Percentiles rank a stretch among this genome's conserved stretches.
phyloP scores from a whole-genome alignment of 2,797 vertebrate species.

The Neoniphon sammara region DNA sequence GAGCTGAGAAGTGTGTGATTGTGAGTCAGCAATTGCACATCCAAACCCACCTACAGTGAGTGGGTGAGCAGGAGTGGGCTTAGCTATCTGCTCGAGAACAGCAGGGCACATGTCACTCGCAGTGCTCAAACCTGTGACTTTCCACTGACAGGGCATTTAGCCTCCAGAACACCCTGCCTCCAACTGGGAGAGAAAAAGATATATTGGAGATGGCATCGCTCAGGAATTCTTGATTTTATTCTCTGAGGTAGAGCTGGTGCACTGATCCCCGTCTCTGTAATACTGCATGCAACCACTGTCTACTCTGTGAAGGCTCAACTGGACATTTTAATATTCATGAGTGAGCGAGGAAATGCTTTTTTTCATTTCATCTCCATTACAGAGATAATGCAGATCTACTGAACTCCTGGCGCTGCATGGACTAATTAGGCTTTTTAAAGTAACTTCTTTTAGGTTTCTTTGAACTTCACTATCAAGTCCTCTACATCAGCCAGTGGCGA shows the following conservation, averaged over 20 bases:
- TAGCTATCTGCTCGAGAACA: too few relatives aligned
- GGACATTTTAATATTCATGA: constrained; percentile 47
- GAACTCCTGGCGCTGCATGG: constrained; percentile 17
- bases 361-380: constrained; percentile 51
- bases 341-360: constrained; percentile 33
- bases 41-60: too few relatives aligned
- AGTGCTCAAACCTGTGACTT: too few relatives aligned
- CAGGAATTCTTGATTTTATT: neutral
- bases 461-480: constrained; percentile 31
- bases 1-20: too few relatives aligned
- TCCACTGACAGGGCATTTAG: too few relatives aligned
- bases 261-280: neutral
- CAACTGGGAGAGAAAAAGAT: neutral
- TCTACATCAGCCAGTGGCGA: constrained; percentile 38
- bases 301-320: constrained; percentile 35
- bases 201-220: neutral
- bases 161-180: too few relatives aligned
- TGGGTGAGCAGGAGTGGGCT: too few relatives aligned
- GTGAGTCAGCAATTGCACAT: too few relatives aligned
- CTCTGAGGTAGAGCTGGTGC: constrained; percentile 1
- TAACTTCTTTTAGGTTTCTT: constrained; percentile 21
- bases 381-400: constrained; percentile 33
- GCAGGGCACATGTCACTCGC: too few relatives aligned
- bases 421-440: constrained; percentile 44
- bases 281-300: constrained; percentile 20